Evolutionary conservation across 2,113 vertebrate species (phyloP).

Genomic region (Scatophagus argus): DNA sequence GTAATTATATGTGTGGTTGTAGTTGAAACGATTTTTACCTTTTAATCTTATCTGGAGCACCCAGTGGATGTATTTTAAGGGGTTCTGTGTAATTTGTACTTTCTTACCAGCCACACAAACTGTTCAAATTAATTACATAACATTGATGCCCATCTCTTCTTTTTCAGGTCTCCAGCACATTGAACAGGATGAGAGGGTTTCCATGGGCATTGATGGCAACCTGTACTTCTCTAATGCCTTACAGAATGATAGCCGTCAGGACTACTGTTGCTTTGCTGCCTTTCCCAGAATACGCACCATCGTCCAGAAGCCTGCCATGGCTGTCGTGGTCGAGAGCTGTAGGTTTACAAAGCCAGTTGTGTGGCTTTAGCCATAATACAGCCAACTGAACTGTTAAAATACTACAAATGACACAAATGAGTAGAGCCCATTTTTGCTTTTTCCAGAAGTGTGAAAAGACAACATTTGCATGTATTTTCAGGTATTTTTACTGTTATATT

Average conservation of each 20-base stretch:
- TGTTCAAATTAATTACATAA: neutral
- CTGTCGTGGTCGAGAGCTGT: constrained; percentile 88
- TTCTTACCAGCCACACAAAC: neutral
- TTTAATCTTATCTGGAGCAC: neutral
- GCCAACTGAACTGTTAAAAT: neutral
- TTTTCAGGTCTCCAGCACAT: constrained; percentile 91
- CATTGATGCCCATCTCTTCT: constrained; percentile 36
- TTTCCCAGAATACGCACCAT: constrained; percentile 91
- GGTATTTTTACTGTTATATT: neutral
- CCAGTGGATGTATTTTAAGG: neutral
- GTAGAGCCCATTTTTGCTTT: neutral
- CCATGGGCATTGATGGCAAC: constrained; percentile 92
- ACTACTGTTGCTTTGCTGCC: constrained; percentile 93
- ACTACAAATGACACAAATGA: neutral
- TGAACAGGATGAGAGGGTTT: constrained; percentile 90
- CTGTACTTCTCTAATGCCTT: constrained; percentile 94
- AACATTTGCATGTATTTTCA: neutral
- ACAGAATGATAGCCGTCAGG: constrained; percentile 87
- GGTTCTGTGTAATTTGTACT: neutral
- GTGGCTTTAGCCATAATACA: neutral
- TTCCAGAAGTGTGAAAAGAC: neutral
- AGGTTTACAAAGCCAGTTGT: constrained; percentile 72
- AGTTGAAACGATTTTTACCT: neutral
- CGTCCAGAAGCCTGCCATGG: constrained; percentile 91
- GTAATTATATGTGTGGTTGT: neutral